Percentiles rank a stretch among this genome's conserved stretches.
Evolutionary conservation across 2,113 vertebrate genomes (phyloP).

Genomic region (Clinocottus analis): DNA sequence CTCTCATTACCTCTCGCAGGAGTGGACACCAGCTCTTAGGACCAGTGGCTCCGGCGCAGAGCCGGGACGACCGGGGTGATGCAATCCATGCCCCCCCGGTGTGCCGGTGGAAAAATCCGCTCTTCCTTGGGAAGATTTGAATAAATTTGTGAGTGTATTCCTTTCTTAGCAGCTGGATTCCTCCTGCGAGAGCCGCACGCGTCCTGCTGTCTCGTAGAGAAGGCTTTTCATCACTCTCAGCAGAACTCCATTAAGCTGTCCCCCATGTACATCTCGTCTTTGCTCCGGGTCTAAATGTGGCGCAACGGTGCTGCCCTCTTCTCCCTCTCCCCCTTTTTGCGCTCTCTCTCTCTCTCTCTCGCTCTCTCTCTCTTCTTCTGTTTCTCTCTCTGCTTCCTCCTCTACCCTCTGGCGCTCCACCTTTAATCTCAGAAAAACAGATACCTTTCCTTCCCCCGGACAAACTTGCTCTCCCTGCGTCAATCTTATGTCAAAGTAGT

Average conservation of each 20-base stretch:
- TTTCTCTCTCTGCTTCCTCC: constrained; percentile 51
- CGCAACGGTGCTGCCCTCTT: constrained; percentile 40
- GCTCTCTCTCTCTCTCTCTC: constrained; percentile 13
- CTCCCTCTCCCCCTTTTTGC: constrained; percentile 36
- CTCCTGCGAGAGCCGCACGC: constrained; percentile 18
- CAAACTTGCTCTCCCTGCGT: constrained; percentile 53
- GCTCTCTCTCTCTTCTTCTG: constrained; percentile 35
- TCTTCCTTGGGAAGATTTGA: background rate
- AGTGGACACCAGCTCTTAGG: constrained; percentile 42
- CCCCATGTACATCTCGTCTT: constrained; percentile 45
- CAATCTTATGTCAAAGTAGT: constrained; percentile 34
- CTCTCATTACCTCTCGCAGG: constrained; percentile 66
- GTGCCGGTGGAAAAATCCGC: background rate
- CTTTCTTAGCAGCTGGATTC: constrained; percentile 36
- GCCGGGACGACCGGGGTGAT: constrained; percentile 2
- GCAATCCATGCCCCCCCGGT: constrained; percentile 36
- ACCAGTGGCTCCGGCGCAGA: constrained; percentile 32
- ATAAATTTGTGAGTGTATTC: background rate
- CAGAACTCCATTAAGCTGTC: constrained; percentile 50
- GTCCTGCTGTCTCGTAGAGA: constrained; percentile 10
- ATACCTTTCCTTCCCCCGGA: constrained; percentile 46
- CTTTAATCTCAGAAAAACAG: constrained; percentile 63
- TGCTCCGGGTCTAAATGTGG: constrained; percentile 70
- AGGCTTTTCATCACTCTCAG: constrained; percentile 52
- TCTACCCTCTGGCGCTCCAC: constrained; percentile 50